Conservation (phyloP, 2,888 invertebrate species). For the Lissocephala sabroskyi region DNA sequence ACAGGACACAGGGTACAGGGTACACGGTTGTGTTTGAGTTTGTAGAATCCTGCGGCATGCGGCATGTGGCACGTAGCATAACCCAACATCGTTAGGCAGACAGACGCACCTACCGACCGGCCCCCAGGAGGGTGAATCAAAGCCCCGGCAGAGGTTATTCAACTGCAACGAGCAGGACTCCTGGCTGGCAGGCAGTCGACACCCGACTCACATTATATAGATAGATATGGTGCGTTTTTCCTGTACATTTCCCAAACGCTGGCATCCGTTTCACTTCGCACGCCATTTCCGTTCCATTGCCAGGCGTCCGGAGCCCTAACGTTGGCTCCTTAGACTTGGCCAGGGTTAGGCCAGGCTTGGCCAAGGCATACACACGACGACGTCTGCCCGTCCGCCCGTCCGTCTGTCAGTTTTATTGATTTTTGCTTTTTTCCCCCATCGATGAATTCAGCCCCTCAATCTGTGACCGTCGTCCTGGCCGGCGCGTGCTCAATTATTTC, state of each 20-base stretch:
- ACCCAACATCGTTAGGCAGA: constrained; percentile 2
- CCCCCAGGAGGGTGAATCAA: no score
- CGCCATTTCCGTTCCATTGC: constrained; percentile 52
- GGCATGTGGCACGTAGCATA: neutral
- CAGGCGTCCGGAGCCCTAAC: constrained; percentile 7
- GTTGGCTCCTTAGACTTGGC: no score
- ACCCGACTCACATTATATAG: no score
- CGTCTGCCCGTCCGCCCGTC: neutral
- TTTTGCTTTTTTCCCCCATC: constrained; percentile 32
- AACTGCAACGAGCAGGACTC: constrained; percentile 43
- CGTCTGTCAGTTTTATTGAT: constrained; percentile 53
- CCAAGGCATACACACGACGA: neutral
- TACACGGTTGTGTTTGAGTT: neutral
- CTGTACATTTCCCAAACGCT: constrained; percentile 57
- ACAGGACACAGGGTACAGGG: constrained; percentile 11
- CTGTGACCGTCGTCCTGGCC: neutral
- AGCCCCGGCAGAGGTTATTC: constrained; percentile 55
- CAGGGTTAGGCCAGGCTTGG: no score
- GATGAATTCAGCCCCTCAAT: constrained; percentile 9
- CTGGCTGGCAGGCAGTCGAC: no score
- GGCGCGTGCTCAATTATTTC: constrained; percentile 47
- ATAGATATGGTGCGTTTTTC: constrained; percentile 50
- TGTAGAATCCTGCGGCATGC: neutral
- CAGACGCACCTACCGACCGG: neutral
- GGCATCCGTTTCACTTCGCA: constrained; percentile 59